A percentile compares a stretch with the other conserved stretches of the same genome.
Conservation (phyloP, 2,797 vertebrate genomes). For the Telmatherina bonti region DNA sequence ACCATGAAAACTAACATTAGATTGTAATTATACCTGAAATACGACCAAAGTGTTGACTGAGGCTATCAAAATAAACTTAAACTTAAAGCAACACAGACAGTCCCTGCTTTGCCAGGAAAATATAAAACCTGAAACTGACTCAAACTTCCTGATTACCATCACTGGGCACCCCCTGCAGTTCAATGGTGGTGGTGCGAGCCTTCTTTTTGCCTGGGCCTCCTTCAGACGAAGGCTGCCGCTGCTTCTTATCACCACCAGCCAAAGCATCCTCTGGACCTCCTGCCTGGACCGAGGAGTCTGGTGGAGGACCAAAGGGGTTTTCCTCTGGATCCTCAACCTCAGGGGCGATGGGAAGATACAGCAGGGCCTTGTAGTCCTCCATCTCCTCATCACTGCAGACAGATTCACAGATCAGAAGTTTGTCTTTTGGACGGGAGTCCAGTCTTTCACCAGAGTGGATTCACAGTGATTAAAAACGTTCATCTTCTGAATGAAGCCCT, state of each 20-base stretch:
- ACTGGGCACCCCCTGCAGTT: slow-evolving; percentile 96
- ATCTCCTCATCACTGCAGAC: slow-evolving; percentile 92
- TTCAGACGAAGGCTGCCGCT: slow-evolving; percentile 90
- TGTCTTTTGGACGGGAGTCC: too few relatives aligned
- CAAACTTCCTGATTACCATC: slow-evolving; percentile 82
- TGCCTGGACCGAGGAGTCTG: slow-evolving; percentile 86
- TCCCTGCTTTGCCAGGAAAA: not conserved
- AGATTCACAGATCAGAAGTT: slow-evolving; percentile 9
- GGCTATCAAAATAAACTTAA: too few relatives aligned
- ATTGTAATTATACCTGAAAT: not conserved
- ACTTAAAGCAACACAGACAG: not conserved
- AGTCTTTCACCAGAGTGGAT: too few relatives aligned
- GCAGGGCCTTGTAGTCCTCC: slow-evolving; percentile 94
- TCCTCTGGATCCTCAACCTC: slow-evolving; percentile 99
- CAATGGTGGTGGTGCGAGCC: slow-evolving; percentile 96
- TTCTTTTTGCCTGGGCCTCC: slow-evolving; percentile 96
- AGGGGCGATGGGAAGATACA: slow-evolving; percentile 96
- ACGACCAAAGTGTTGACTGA: not conserved
- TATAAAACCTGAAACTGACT: too few relatives aligned
- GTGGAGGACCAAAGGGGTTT: slow-evolving; percentile 95
- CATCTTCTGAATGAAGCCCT: too few relatives aligned
- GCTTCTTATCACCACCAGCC: slow-evolving; percentile 88
- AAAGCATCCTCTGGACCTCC: slow-evolving; percentile 83
- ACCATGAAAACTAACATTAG: not conserved
- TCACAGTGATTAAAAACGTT: too few relatives aligned